Evolutionary conservation across 1,140 invertebrate species (phyloP).

Genomic region (Leptinotarsa texana): DNA sequence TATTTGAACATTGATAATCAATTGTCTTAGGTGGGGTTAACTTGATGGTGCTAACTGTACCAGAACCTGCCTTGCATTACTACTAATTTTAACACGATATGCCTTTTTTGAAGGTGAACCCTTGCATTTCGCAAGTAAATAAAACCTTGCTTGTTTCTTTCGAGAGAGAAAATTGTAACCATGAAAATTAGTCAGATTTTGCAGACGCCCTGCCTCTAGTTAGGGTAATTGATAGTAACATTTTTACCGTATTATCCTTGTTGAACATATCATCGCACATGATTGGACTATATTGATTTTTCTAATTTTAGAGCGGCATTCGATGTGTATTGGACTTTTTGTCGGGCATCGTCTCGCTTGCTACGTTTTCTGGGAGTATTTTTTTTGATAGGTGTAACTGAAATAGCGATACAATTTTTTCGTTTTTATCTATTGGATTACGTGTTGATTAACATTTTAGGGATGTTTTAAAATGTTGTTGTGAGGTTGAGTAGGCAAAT

Average conservation of each 20-base stretch:
- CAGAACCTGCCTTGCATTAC: not conserved
- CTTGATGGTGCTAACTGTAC: not conserved
- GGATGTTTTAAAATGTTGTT: constrained; percentile 4
- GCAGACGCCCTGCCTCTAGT: constrained; percentile 16
- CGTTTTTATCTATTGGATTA: not conserved
- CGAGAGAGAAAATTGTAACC: no score
- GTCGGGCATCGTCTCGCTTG: not conserved
- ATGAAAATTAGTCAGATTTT: not conserved
- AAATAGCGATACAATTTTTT: not conserved
- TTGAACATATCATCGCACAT: constrained; percentile 32
- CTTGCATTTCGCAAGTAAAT: no score
- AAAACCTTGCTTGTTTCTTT: no score
- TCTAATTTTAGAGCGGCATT: not conserved
- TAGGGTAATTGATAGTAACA: constrained; percentile 31
- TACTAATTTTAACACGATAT: not conserved
- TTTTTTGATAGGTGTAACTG: not conserved
- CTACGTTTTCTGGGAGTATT: not conserved
- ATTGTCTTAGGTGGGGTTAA: no score
- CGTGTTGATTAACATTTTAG: not conserved
- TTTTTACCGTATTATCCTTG: constrained; percentile 22
- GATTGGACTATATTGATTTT: not conserved
- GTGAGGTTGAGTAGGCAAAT: constrained; percentile 1
- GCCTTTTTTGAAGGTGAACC: no score
- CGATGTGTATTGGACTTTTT: not conserved
- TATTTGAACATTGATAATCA: no score